Base-by-base conservation (phyloP, 1,140 invertebrate species). In the Ylistrum balloti region DNA sequence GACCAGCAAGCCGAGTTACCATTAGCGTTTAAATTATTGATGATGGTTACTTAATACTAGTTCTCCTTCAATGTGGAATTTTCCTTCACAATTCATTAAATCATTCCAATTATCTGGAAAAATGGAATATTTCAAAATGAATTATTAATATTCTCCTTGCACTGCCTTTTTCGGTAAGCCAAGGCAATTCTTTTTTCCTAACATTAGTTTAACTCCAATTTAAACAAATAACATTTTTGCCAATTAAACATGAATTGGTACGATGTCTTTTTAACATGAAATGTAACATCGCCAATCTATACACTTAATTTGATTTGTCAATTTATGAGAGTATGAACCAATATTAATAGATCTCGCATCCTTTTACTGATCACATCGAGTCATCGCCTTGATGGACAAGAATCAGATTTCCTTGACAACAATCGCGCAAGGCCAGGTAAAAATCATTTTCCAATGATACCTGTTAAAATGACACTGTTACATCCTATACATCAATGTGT, bases 21-120 rank as follows among this genome's bases (percentile, higher is more conserved):
- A 28, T 74, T 74, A 74, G 28, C n/a, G 17, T 56, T 56, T 56
- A 7, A 56, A 56, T 56, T 56, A 56, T 56, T 74, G 22, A 74
- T n/a, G 56, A 11, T n/a, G n/a, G 11, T 28, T 28, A 74, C 0
- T 74, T 74, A 74, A 74, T n/a, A 74, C 22, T 74, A 74, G 28
- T 28, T n/a, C 56, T 11, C n/a, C 22, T 74, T 74, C n/a, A 28
- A 20, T 28, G 56, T n/a, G 22, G 1, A 74, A 28, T 74, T 74
- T 74, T n/a, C 56, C 17, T 74, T 74, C n/a, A 5, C 7, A 15
- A 56, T 56, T 74, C 11, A n/a, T 74, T 28, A 28, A 7, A 74
- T 74, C 56, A 74, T 74, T 74, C 56, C n/a, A 74, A 74, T 74
- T 74, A 74, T 28, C 28, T 28, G 56, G 22, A 74, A 74, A 74